Base-by-base conservation (phyloP, 2,113 vertebrate species). In the Chauna torquata region DNA sequence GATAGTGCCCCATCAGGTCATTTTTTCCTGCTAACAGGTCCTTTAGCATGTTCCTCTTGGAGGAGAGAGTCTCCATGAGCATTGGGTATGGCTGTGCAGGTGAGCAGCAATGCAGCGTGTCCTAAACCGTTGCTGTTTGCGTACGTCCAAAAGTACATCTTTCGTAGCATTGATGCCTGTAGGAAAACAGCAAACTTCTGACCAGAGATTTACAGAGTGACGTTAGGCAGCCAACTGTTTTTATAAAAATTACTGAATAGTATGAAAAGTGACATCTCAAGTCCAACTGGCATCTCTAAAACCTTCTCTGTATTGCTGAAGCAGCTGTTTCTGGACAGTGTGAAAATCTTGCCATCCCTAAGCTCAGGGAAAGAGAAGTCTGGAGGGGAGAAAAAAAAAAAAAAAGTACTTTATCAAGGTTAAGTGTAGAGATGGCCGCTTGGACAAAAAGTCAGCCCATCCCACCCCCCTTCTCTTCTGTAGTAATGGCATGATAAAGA, bases 141-240 rank as follows among this genome's bases (percentile, higher is more conserved):
- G 5, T 16, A 22, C 27, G 47, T 66, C 57, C 47, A 11, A 44
- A 47, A 52, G 13, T 24, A 3, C 11, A 3, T 66, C 42, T 71
- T 70, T 34, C 2, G 1, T 57, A 6, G 24, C 8, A 17, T 13
- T 69, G 57, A 19, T 30, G 65, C 28, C 40, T 4, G 0, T 38
- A 8, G 70, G 54, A 74, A 62, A 52, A 20, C 40, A 36, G 52
- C 34, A 0, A 0, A 1, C 82, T 86, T 89, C 72, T 84, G 57
- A 68, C 9, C 24, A 11, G 50, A 59, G 38, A 22, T 50, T 7
- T 1, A 3, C 30, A 79, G 49, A 19, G 34, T 44, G 36, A 52
- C 38, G 20, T 47, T 69, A 80, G 36, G 54, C 58, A 92, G 58
- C 36, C 12, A 34, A 3, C 17, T 44, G 50, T 8, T 76, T 52